These are phyloP conservation scores for Anguilla japonica DNA, from an alignment of 2,113 vertebrate genomes.

Conservation along the genomic window DNA sequence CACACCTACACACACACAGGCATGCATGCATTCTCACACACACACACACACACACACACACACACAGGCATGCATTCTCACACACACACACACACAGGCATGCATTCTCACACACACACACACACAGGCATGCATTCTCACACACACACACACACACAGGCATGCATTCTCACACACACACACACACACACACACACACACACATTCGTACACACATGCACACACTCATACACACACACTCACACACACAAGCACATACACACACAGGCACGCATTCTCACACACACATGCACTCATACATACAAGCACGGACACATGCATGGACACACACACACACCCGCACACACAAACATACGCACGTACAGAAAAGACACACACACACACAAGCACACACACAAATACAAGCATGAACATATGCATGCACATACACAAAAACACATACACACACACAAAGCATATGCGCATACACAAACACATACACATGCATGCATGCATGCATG, in stretches of 20 bases:
- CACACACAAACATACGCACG: neutral
- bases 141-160: constrained; percentile 10
- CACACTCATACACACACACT: constrained; percentile 5
- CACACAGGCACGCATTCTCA: constrained; percentile 7
- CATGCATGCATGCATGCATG: too few relatives aligned
- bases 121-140: constrained; percentile 10
- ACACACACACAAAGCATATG: neutral
- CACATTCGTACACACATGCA: too few relatives aligned
- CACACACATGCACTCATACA: neutral
- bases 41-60: constrained; percentile 10
- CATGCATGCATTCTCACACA: constrained; percentile 20
- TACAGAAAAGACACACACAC: neutral
- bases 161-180: constrained; percentile 24
- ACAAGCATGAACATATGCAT: too few relatives aligned
- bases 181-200: constrained; percentile 20
- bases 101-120: neutral
- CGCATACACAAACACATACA: neutral
- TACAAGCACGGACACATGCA: neutral
- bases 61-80: constrained; percentile 11
- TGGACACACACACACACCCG: neutral
- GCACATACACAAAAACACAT: neutral
- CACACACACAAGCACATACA: neutral
- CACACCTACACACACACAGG: constrained; percentile 34
- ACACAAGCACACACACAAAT: constrained; percentile 13
- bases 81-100: constrained; percentile 17